phyloP scores from a whole-genome alignment of 2,797 vertebrate genomes.

The Rhinichthys osculus region DNA sequence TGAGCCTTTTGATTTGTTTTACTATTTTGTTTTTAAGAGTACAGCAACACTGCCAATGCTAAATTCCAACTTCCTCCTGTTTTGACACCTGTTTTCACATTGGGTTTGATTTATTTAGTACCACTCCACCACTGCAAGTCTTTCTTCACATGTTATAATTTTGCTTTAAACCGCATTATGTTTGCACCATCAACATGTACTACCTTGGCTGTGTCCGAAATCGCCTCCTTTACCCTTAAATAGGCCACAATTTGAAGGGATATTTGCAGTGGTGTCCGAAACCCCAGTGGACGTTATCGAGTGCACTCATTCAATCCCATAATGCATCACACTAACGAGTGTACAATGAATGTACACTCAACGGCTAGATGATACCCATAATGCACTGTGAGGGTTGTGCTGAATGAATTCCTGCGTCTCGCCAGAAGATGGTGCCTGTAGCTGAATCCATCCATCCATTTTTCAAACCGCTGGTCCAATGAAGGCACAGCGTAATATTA shows the following conservation, averaged over 20 bases:
- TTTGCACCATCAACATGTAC: background rate
- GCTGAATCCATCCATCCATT: background rate
- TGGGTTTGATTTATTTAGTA: background rate
- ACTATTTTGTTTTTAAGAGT: background rate
- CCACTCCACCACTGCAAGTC: no score
- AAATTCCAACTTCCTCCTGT: background rate
- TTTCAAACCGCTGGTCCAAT: background rate
- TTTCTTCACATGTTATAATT: background rate
- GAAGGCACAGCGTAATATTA: background rate
- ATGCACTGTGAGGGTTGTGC: background rate
- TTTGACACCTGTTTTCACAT: background rate
- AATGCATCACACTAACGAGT: background rate
- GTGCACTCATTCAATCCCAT: background rate
- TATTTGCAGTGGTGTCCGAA: background rate
- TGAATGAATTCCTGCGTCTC: background rate
- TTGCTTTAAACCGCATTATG: background rate
- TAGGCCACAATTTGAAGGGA: background rate
- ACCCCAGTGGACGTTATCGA: background rate
- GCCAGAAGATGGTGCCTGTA: background rate
- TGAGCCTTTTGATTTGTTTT: conserved; percentile 65
- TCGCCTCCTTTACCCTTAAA: background rate
- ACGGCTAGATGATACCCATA: background rate
- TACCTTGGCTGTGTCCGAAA: background rate
- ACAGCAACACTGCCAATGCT: background rate
- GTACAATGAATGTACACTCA: background rate